Evolutionary conservation across 1,140 invertebrate genomes (phyloP), one percentile per base, ranked within the genome.

Genomic region (Polyergus mexicanus): DNA sequence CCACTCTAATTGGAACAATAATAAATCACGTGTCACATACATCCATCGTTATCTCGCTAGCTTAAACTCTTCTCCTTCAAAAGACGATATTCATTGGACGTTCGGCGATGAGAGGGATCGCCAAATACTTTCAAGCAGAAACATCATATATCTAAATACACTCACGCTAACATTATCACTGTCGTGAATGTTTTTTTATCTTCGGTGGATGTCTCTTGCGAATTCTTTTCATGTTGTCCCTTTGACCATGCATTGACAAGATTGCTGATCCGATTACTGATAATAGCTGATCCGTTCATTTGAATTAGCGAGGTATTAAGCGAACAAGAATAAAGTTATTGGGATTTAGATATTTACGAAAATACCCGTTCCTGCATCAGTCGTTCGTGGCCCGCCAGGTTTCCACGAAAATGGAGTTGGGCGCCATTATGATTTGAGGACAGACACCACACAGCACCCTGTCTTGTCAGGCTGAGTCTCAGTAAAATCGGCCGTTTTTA

Each of bases 201-300:
- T 89, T 91, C 32, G 72, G 89, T 35, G 89, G 88, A 75, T 90
- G 89, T 88, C 88, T 93, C 91, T 92, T 92, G 58, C 91, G 92
- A 62, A 92, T 87, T 90, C 88, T 93, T 92, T 89, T 91, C 93
- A 93, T 94, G 65, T 86, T 92, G 86, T 44, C 8, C 22, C 22
- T 35, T 22, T 35, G 69, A 74, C 25, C 62, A 60, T 74, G 54
- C 56, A 66, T 47, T 54, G 54, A 8, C 28, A 41, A n/a, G 28
- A 41, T 38, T 54, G 32, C 32, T 32, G 22, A 22, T 16, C 38
- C 8, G 28, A 41, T 38, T 54, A 3, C 32, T 32, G 22, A 22
- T 16, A 44, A 11, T 25, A 56, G 25, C 16, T 41, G n/a, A 22
- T 84, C 28, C 25, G 69, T 22, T 69, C 69, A 66, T 87, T 74